A percentile compares a stretch with the other conserved stretches of the same genome.
phyloP scores from a whole-genome alignment of 2,113 vertebrate genomes.

The Rattus rattus region DNA sequence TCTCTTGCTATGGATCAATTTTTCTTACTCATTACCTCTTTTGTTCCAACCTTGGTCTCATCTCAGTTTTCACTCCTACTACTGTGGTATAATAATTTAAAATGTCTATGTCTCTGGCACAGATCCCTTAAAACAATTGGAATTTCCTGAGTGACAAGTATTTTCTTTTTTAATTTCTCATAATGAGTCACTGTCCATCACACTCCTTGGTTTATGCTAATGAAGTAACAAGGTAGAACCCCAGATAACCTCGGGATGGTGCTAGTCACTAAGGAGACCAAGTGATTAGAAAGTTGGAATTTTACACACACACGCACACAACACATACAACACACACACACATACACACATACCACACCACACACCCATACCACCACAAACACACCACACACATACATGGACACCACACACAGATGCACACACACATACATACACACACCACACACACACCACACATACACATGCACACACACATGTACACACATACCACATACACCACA shows the following conservation, averaged over 20 bases:
- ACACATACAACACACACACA: background rate
- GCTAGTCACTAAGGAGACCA: background rate
- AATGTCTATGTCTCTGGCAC: conserved; percentile 15
- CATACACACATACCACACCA: background rate
- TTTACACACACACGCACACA: background rate
- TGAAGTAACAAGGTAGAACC: background rate
- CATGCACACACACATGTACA: too few species aligned
- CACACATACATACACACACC: too few species aligned
- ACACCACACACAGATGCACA: too few species aligned
- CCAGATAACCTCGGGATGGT: background rate
- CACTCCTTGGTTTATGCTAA: background rate
- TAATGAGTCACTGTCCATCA: background rate
- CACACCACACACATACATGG: background rate
- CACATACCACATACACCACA: too few species aligned
- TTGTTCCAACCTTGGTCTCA: background rate
- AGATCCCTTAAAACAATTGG: background rate
- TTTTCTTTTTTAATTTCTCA: background rate
- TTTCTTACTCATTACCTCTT: background rate
- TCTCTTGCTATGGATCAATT: background rate
- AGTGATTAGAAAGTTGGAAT: background rate
- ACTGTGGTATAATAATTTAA: background rate
- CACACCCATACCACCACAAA: too few species aligned
- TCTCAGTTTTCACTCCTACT: background rate
- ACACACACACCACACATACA: too few species aligned
- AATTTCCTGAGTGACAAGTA: background rate